Percentiles rank a stretch among this genome's conserved stretches.
Conservation (phyloP, 2,888 invertebrate species). For the Epinotia demarniana region DNA sequence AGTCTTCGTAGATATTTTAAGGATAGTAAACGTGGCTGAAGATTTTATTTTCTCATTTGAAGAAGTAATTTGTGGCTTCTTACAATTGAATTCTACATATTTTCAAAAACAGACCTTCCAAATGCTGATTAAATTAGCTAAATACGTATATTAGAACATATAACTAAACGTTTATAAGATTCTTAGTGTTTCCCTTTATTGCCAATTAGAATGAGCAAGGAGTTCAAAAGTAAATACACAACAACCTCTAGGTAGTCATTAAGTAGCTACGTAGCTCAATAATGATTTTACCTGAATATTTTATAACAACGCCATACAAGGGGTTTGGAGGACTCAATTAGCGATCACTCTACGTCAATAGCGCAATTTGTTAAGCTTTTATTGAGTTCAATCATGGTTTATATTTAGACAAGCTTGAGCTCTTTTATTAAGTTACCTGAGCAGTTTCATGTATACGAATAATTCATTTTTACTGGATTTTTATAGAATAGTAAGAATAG, state of each 20-base stretch:
- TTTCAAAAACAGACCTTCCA: not conserved
- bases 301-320: slow-evolving; percentile 19
- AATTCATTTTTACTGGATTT: no score
- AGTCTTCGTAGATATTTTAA: slow-evolving; percentile 7
- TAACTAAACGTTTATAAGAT: not conserved
- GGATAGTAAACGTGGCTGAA: not conserved
- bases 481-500: no score
- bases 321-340: slow-evolving; percentile 28
- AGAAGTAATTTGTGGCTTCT: not conserved
- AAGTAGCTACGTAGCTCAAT: slow-evolving; percentile 12
- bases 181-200: not conserved
- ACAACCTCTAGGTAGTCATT: not conserved
- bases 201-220: not conserved
- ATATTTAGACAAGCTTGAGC: slow-evolving; percentile 18
- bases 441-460: not conserved
- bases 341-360: slow-evolving; percentile 26
- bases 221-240: not conserved
- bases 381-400: slow-evolving; percentile 18
- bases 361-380: slow-evolving; percentile 31
- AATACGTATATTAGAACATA: not conserved
- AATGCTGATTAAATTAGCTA: not conserved
- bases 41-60: slow-evolving; percentile 23
- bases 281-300: slow-evolving; percentile 29
- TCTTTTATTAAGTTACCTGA: not conserved
- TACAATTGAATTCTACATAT: not conserved